These are phyloP conservation scores for Corapipo altera DNA, from an alignment of 2,113 vertebrate species.

Conservation along the genomic window DNA sequence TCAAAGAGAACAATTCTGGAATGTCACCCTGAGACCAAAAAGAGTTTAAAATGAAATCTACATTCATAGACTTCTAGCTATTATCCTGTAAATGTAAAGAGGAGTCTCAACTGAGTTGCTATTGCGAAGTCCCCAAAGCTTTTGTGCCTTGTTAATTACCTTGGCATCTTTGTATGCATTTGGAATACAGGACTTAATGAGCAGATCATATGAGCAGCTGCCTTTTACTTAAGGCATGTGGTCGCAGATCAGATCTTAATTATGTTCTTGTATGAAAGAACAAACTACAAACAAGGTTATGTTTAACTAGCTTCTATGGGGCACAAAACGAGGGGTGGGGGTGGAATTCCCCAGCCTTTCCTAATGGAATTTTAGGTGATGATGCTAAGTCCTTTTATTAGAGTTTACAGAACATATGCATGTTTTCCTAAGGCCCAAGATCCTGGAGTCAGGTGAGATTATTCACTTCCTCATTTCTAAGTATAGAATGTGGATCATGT, in stretches of 20 bases:
- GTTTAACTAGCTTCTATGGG: neutral
- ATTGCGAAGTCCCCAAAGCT: conserved; percentile 3
- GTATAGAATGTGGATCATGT: neutral
- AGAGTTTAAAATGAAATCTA: neutral
- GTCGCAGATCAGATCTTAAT: conserved; percentile 42
- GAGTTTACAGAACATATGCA: neutral
- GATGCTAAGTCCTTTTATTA: neutral
- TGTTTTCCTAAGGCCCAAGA: neutral
- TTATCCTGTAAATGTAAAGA: conserved; percentile 5
- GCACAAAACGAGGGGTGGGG: neutral
- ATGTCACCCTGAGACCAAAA: neutral
- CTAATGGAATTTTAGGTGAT: neutral
- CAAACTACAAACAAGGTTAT: conserved; percentile 21
- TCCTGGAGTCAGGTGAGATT: neutral
- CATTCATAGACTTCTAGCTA: neutral
- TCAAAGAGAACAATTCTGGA: neutral
- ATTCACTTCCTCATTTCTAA: neutral
- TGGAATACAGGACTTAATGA: conserved; percentile 43
- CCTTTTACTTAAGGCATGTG: conserved; percentile 54
- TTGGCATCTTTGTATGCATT: conserved; percentile 33
- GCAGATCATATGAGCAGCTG: conserved; percentile 50
- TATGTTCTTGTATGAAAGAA: conserved; percentile 35
- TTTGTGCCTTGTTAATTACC: conserved; percentile 44
- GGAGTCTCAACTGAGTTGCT: neutral
- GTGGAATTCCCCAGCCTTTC: neutral